Conservation (phyloP, 2,797 vertebrate species). For the Balearica regulorum region DNA sequence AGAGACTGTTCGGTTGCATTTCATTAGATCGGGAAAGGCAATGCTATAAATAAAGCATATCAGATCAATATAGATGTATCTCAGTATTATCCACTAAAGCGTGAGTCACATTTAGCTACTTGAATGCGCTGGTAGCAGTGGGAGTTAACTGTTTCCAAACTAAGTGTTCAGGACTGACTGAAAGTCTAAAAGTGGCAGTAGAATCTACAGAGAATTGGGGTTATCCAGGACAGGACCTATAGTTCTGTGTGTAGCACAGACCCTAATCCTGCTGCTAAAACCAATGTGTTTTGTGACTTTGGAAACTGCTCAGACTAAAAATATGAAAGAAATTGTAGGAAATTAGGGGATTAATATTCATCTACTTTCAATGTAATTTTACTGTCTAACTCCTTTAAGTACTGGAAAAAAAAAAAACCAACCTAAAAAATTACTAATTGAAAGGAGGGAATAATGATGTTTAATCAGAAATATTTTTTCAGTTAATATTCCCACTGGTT, state of each 20-base stretch:
- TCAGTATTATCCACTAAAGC: constrained; percentile 17
- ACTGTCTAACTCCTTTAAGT: background rate
- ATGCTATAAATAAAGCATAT: background rate
- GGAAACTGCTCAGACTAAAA: background rate
- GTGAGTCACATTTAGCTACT: background rate
- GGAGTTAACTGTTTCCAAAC: background rate
- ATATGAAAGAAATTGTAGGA: background rate
- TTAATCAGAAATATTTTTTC: background rate
- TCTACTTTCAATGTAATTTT: background rate
- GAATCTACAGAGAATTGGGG: background rate
- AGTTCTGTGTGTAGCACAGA: background rate
- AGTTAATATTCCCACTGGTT: background rate
- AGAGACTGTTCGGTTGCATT: background rate
- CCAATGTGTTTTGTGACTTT: background rate
- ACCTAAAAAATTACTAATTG: background rate
- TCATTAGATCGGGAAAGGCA: background rate
- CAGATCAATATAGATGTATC: background rate
- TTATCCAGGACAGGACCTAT: background rate
- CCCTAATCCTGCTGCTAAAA: background rate
- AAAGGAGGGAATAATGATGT: background rate
- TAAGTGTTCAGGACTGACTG: background rate
- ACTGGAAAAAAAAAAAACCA: background rate
- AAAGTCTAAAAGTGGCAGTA: background rate
- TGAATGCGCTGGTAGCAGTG: background rate
- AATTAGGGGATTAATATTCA: background rate